Evolutionary conservation across 35 echinoderm and acorn worm species (phyloP).

Genomic region (Eucidaris tribuloides): DNA sequence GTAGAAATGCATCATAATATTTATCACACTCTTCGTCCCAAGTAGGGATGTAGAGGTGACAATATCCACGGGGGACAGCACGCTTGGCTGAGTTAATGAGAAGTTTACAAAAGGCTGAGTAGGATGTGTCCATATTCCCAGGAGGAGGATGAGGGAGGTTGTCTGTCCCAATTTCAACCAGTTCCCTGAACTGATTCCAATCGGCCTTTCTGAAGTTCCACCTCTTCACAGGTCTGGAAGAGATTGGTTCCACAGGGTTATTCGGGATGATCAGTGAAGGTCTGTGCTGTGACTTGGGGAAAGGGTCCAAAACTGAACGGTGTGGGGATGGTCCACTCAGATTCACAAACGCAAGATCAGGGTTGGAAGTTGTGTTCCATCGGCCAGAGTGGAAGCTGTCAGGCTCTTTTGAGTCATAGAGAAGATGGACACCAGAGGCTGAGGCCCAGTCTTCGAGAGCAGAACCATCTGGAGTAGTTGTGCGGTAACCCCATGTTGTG

Average conservation of each 20-base stretch:
- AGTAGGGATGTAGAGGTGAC: background rate
- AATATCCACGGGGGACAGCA: background rate
- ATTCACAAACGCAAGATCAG: background rate
- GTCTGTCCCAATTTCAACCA: constrained; percentile 1
- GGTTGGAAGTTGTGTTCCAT: no score
- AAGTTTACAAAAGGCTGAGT: constrained; percentile 4
- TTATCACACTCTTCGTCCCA: constrained; percentile 37
- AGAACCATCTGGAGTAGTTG: no score
- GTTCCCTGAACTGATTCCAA: background rate
- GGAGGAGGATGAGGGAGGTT: background rate
- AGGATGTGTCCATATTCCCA: background rate
- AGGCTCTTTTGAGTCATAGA: no score
- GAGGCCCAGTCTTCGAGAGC: no score
- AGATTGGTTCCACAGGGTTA: background rate
- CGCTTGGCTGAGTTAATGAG: constrained; percentile 5
- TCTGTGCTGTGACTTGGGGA: no score
- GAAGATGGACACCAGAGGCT: no score
- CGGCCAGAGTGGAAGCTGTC: no score
- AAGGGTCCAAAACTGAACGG: background rate
- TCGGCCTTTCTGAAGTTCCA: no score
- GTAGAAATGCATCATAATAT: no score
- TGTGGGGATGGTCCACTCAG: background rate
- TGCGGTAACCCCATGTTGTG: no score
- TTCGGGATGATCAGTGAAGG: background rate
- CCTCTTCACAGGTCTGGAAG: background rate